Conservation (phyloP, 2,113 vertebrate species). For the Oncorhynchus nerka region DNA sequence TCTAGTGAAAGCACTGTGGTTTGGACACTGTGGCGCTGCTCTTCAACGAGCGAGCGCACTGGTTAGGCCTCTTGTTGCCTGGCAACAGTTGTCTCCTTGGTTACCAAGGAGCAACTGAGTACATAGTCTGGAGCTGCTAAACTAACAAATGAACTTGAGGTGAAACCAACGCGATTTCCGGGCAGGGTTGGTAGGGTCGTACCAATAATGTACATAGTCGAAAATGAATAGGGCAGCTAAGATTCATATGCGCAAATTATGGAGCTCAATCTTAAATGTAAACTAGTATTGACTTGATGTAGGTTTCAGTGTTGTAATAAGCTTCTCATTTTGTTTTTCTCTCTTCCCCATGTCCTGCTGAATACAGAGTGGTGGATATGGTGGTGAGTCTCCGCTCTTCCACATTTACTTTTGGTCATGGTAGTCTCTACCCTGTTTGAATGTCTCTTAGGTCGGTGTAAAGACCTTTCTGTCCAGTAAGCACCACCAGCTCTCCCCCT, state of each 20-base stretch:
- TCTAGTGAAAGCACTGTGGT: conserved; percentile 51
- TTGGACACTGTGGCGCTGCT: conserved; percentile 43
- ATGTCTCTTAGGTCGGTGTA: not conserved
- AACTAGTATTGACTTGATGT: not conserved
- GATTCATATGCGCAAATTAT: not conserved
- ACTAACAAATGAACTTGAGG: conserved; percentile 57
- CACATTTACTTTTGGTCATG: not conserved
- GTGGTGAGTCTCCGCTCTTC: conserved; percentile 82
- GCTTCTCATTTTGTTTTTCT: conserved; percentile 8
- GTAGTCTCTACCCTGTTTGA: not conserved
- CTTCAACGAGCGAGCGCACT: conserved; percentile 56
- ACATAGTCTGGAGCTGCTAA: conserved; percentile 64
- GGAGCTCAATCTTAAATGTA: not conserved
- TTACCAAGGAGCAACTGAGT: conserved; percentile 69
- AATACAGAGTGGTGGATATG: conserved; percentile 86
- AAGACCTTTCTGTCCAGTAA: not conserved
- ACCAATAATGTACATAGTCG: conserved; percentile 8
- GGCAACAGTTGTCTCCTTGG: conserved; percentile 78
- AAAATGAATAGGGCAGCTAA: not conserved
- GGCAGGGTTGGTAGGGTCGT: conserved; percentile 34
- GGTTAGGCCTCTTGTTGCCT: conserved; percentile 73
- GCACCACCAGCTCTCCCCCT: not conserved
- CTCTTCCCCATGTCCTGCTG: conserved; percentile 44
- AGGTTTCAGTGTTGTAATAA: not conserved
- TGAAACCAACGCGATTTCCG: conserved; percentile 47